phyloP scores from a whole-genome alignment of 2,888 invertebrate species.

The Drosophila putrida region DNA sequence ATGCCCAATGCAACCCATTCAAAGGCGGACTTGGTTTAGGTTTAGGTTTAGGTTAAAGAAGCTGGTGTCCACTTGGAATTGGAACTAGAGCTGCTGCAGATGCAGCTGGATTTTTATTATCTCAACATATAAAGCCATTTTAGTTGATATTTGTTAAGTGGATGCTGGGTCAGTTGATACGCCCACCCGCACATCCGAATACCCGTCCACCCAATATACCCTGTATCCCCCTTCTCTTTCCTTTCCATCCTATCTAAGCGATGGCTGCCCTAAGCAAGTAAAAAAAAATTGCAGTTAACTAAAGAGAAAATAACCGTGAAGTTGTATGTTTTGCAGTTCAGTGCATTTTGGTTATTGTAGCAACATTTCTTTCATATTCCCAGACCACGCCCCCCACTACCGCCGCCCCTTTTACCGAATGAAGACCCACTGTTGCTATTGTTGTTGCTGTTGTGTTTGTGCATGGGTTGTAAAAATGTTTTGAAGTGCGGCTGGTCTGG shows the following conservation, averaged over 20 bases:
- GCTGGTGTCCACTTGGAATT: conserved; percentile 9
- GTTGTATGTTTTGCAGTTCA: conserved; percentile 77
- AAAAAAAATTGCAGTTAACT: conserved; percentile 57
- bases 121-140: conserved; percentile 74
- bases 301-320: conserved; percentile 78
- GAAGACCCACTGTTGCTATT: conserved; percentile 25
- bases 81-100: conserved; percentile 15
- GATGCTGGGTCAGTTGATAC: conserved; percentile 55
- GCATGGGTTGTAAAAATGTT: conserved; percentile 66
- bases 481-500: conserved; percentile 64
- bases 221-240: not conserved
- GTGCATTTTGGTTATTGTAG: conserved; percentile 73
- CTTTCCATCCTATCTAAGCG: not conserved
- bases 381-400: conserved; percentile 8
- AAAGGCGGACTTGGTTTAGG: not conserved
- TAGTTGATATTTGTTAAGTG: conserved; percentile 69
- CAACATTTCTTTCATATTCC: conserved; percentile 58
- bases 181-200: conserved; percentile 22
- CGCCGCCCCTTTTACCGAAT: conserved; percentile 5
- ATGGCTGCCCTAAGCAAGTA: conserved; percentile 19
- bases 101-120: conserved; percentile 69
- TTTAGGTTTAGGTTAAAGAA: conserved; percentile 5
- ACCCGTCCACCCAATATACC: conserved; percentile 1
- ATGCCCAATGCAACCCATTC: not conserved
- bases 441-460: conserved; percentile 47